phyloP scores from a whole-genome alignment of 2,797 vertebrate genomes.

The Hyperoplus lanceolatus region DNA sequence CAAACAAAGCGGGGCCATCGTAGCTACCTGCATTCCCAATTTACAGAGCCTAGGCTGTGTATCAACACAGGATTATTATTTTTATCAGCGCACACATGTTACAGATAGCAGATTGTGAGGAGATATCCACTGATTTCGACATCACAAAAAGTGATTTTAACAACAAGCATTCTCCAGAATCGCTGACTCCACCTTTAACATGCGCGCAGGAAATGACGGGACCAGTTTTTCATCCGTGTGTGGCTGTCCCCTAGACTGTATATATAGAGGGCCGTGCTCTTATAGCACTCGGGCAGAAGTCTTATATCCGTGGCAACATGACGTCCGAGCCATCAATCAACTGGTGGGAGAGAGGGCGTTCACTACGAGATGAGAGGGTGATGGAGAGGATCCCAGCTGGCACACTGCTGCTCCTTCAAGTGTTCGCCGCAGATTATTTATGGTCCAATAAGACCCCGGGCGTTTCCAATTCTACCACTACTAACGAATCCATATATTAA shows the following conservation, averaged over 20 bases:
- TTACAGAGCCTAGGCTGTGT: too few species aligned
- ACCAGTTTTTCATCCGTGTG: not conserved
- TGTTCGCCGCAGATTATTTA: conserved; percentile 73
- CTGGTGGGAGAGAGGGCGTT: conserved; percentile 28
- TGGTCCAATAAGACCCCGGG: conserved; percentile 75
- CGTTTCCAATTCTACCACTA: conserved; percentile 68
- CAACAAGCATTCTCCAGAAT: too few species aligned
- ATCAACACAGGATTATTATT: too few species aligned
- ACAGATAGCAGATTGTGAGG: too few species aligned
- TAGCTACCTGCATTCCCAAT: too few species aligned
- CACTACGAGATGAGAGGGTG: conserved; percentile 51
- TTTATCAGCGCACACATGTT: too few species aligned
- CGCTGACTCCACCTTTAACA: conserved; percentile 16
- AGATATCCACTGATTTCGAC: too few species aligned
- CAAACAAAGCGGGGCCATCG: too few species aligned
- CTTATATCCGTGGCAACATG: conserved; percentile 38
- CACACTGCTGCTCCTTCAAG: conserved; percentile 64
- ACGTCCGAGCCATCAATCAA: conserved; percentile 62
- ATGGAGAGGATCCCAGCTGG: conserved; percentile 50
- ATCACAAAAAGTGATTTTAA: too few species aligned
- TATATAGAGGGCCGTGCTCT: conserved; percentile 1
- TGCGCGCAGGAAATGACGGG: conserved; percentile 18
- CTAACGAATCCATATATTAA: conserved; percentile 78
- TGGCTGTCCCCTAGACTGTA: conserved; percentile 28
- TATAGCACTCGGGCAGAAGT: not conserved